Evolutionary conservation across 2,113 vertebrate species (phyloP).

Genomic region (Empidonax alnorum): DNA sequence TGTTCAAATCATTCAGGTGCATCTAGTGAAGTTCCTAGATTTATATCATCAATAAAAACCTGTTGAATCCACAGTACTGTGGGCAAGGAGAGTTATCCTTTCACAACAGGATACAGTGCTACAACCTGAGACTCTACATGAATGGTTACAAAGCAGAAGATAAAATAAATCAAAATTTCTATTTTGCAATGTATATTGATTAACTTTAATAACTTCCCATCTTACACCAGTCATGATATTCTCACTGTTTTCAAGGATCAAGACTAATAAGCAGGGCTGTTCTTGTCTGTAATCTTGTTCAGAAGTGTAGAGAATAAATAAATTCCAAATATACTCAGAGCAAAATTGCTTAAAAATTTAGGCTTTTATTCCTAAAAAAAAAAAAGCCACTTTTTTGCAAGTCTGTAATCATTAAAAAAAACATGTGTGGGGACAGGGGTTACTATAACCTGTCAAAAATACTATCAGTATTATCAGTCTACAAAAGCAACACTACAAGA

Average conservation of each 20-base stretch:
- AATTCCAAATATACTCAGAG: background rate
- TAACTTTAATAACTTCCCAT: background rate
- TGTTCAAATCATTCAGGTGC: background rate
- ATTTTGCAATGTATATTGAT: background rate
- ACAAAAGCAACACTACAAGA: background rate
- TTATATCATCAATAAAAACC: background rate
- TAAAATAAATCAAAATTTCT: background rate
- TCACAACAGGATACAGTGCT: background rate
- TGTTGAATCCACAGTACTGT: background rate
- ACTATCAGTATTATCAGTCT: background rate
- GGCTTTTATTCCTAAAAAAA: background rate
- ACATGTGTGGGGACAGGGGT: rapidly evolving
- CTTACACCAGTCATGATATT: rapidly evolving
- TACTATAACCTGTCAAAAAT: background rate
- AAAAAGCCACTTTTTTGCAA: background rate
- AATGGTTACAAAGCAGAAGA: background rate
- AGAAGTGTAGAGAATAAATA: background rate
- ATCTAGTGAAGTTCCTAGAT: background rate
- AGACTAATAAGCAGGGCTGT: background rate
- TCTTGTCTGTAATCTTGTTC: background rate
- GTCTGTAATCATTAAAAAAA: background rate
- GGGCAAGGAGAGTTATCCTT: background rate
- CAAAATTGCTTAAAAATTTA: background rate
- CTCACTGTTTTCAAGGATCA: background rate
- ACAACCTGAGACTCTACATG: background rate